A percentile compares a stretch with the other conserved stretches of the same genome.
Conservation (phyloP, 2,888 invertebrate species). For the Lycaena phlaeas region DNA sequence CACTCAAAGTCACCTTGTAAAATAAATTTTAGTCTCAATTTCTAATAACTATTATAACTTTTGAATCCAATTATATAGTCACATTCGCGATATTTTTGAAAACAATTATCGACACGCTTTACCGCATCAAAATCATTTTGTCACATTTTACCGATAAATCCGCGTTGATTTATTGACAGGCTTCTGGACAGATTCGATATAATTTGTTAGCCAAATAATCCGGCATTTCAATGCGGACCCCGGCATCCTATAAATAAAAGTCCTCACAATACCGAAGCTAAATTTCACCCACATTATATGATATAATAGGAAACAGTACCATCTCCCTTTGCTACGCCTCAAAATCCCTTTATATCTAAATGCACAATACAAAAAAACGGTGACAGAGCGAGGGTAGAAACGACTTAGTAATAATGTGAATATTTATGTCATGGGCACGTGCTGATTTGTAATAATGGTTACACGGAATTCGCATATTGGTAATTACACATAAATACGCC, state of each 20-base stretch:
- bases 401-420: constrained; percentile 57
- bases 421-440: constrained; percentile 67
- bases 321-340: constrained; percentile 51
- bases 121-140: constrained; percentile 25
- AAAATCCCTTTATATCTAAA: constrained; percentile 62
- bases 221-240: constrained; percentile 55
- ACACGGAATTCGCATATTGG: constrained; percentile 63
- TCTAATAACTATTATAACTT: too few species aligned
- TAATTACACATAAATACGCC: constrained; percentile 39
- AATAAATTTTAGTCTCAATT: too few species aligned
- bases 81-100: too few species aligned
- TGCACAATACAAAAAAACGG: constrained; percentile 59
- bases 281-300: constrained; percentile 70
- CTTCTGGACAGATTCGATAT: constrained; percentile 63
- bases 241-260: constrained; percentile 37
- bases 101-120: too few species aligned
- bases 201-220: constrained; percentile 74
- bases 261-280: constrained; percentile 50
- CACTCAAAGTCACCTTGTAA: too few species aligned
- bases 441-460: constrained; percentile 56
- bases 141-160: constrained; percentile 60
- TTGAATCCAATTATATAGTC: too few species aligned
- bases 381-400: constrained; percentile 37
- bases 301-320: constrained; percentile 68
- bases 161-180: constrained; percentile 64